phyloP scores from a whole-genome alignment of 1,140 invertebrate genomes.

The Pristionchus pacificus region DNA sequence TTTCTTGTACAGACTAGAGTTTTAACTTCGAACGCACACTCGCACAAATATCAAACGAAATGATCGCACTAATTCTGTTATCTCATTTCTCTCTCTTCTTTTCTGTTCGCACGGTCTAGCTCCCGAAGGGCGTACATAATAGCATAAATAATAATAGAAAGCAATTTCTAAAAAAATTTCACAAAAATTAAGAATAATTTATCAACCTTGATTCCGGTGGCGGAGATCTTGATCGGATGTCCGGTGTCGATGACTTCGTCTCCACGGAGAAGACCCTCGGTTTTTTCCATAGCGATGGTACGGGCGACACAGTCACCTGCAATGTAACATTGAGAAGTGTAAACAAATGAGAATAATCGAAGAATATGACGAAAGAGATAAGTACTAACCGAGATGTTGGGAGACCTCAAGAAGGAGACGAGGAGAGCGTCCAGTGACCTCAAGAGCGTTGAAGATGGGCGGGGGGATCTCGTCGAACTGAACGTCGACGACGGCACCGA shows the following conservation, averaged over 20 bases:
- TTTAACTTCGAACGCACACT: too few relatives aligned
- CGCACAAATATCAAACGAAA: too few relatives aligned
- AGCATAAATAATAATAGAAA: too few relatives aligned
- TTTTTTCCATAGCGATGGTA: conserved; percentile 99
- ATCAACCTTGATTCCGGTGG: conserved; percentile 86
- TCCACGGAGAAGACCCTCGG: conserved; percentile 89
- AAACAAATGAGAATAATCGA: background rate
- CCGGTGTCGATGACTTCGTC: conserved; percentile 83
- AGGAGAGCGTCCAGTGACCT: conserved; percentile 76
- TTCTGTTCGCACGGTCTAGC: too few relatives aligned
- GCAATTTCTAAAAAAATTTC: background rate
- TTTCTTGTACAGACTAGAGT: too few relatives aligned
- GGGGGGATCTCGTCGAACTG: conserved; percentile 94
- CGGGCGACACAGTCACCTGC: conserved; percentile 86
- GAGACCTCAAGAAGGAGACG: conserved; percentile 78
- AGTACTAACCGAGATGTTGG: conserved; percentile 72
- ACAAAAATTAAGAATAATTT: background rate
- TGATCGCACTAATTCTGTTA: too few relatives aligned
- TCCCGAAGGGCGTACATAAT: too few relatives aligned
- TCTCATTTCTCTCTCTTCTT: too few relatives aligned
- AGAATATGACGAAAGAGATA: conserved; percentile 12
- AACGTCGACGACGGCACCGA: conserved; percentile 98
- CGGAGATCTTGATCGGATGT: conserved; percentile 91
- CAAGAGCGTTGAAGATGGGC: conserved; percentile 93
- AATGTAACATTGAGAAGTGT: conserved; percentile 22